Conservation (phyloP, 2,888 invertebrate genomes). For the Calameuta idolon region DNA sequence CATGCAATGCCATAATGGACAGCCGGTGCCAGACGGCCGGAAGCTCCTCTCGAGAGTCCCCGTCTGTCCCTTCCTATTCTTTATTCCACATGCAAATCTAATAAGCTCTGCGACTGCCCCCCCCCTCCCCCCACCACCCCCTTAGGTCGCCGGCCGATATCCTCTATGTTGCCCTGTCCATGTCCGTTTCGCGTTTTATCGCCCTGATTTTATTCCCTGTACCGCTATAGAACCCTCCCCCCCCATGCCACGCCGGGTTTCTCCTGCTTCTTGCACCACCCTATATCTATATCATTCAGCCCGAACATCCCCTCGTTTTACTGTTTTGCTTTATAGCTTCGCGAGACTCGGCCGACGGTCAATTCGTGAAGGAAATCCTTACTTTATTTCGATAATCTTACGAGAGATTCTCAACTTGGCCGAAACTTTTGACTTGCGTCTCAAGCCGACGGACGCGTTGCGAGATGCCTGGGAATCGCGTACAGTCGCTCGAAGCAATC, state of each 20-base stretch:
- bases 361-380: neutral
- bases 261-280: neutral
- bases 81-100: constrained; percentile 11
- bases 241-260: neutral
- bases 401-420: neutral
- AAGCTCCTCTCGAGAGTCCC: neutral
- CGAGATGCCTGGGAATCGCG: neutral
- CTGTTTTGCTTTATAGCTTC: neutral
- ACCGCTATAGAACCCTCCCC: neutral
- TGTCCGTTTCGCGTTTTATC: constrained; percentile 9
- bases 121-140: no score
- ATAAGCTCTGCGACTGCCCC: constrained; percentile 6
- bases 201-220: constrained; percentile 3
- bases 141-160: constrained; percentile 1
- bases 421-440: neutral
- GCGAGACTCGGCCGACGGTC: neutral
- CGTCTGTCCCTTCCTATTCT: constrained; percentile 2
- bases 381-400: neutral
- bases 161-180: neutral
- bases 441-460: neutral
- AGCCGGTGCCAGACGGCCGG: constrained; percentile 9
- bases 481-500: neutral
- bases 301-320: neutral
- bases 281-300: neutral
- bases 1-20: neutral